Percentiles rank a stretch among this genome's conserved stretches.
These are phyloP conservation scores for Saguinus midas DNA, from an alignment of 2,113 vertebrate species.

Conservation along the genomic window DNA sequence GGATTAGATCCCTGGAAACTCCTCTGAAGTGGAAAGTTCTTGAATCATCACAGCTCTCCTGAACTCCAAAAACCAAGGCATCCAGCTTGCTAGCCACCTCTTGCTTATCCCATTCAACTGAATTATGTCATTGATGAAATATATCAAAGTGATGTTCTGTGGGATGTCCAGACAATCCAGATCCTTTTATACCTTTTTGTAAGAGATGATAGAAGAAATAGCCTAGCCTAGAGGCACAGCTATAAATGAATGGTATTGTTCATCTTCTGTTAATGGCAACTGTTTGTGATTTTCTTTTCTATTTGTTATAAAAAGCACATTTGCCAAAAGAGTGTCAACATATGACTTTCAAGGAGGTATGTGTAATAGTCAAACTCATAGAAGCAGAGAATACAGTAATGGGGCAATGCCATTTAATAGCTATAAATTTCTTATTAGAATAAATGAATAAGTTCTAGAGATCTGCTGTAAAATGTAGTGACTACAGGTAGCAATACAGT, in stretches of 20 bases:
- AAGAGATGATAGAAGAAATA: neutral
- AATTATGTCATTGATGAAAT: neutral
- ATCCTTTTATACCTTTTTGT: neutral
- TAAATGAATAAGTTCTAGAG: neutral
- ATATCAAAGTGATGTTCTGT: neutral
- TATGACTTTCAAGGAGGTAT: neutral
- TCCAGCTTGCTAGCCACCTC: neutral
- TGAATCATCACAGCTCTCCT: accelerated
- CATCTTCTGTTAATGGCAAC: neutral
- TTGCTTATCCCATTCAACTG: neutral
- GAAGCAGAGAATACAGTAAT: neutral
- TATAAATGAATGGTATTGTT: neutral
- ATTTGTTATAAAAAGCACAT: neutral
- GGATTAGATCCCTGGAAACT: neutral
- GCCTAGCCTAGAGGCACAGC: neutral
- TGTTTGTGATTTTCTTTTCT: neutral
- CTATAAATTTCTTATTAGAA: neutral
- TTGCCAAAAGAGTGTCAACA: neutral
- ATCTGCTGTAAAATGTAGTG: neutral
- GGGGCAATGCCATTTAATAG: neutral
- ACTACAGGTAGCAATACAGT: neutral
- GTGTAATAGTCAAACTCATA: neutral
- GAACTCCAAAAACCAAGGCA: too few species aligned
- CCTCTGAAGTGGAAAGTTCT: neutral
- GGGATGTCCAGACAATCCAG: neutral